Evolutionary conservation across 2,797 vertebrate genomes (phyloP), one percentile per base, ranked within the genome.

Genomic region (Esox masquinongy): DNA sequence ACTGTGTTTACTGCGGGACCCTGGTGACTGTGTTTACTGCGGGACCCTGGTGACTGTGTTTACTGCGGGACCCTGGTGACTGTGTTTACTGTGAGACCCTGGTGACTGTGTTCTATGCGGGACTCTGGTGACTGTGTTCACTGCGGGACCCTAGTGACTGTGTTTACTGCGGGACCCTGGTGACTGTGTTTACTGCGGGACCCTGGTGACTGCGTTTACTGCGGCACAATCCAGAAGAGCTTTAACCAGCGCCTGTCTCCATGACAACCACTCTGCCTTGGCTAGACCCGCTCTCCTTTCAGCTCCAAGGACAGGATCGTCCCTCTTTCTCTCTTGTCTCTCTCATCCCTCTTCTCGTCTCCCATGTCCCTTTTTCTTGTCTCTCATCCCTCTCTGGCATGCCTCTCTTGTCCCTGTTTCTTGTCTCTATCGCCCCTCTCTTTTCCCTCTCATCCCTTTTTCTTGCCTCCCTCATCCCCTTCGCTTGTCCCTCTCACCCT

Each of bases 231-330:
- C 91, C 87, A 91, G 89, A 85, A 83, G 90, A 90, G 92, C 89
- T 92, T 89, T 85, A 91, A 93, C 91, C 87, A 89, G 89, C 88
- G 87, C 90, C 89, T 90, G 89, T 87, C 91, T 90, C 94, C 91
- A 94, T 94, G 92, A 91, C 91, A 89, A 93, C 92, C 88, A 77
- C 90, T 47, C 43, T 90, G 91, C 89, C 88, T 93, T 92, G 91
- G 92, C 90, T 12, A 61, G 22, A 49, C 43, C 43, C 26, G 16
- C 91, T 92, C 92, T 91, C 84, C 90, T 92, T 93, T 87, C 90
- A 92, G 90, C 90, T 89, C 90, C 92, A 93, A 92, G 91, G 92
- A 92, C 88, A 87, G 89, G 88, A 89, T 80, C 79, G 29, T 36
- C 53, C 8, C 53, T 59, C 16, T 59, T n/a, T 22, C 66, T 49